Percentiles rank a stretch among this genome's conserved stretches.
Evolutionary conservation across 92 coral and sea anemone genomes (phyloP).

Genomic region (Epizoanthus fatuus): DNA sequence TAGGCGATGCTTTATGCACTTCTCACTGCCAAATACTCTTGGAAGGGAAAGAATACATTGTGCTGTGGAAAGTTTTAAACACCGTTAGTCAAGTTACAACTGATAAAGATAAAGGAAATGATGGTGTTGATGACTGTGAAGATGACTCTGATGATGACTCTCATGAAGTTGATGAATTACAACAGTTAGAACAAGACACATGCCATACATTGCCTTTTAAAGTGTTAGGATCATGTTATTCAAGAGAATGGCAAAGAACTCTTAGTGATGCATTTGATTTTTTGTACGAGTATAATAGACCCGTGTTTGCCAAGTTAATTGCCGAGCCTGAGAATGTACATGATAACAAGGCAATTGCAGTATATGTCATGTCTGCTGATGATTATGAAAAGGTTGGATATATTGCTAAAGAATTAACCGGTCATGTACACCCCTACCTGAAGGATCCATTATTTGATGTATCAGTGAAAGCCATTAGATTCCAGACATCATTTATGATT

Average conservation of each 20-base stretch:
- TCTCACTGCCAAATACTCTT: slow-evolving; percentile 51
- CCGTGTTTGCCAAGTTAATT: slow-evolving; percentile 10
- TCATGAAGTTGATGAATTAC: not conserved
- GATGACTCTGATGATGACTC: too few relatives aligned
- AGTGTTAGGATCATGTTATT: slow-evolving; percentile 31
- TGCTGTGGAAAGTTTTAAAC: slow-evolving; percentile 47
- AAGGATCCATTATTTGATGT: slow-evolving; percentile 16
- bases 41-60: slow-evolving; percentile 39
- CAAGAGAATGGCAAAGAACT: slow-evolving; percentile 8
- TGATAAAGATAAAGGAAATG: slow-evolving; percentile 16
- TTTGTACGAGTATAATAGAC: slow-evolving; percentile 33
- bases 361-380: not conserved
- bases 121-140: slow-evolving; percentile 4
- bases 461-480: slow-evolving; percentile 18
- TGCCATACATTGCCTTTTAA: slow-evolving; percentile 40
- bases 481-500: slow-evolving; percentile 20
- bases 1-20: slow-evolving; percentile 37
- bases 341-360: slow-evolving; percentile 35
- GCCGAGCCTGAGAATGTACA: slow-evolving; percentile 26
- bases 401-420: slow-evolving; percentile 32
- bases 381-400: slow-evolving; percentile 38
- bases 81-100: not conserved
- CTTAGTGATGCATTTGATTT: not conserved
- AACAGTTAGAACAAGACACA: not conserved
- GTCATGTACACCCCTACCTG: slow-evolving; percentile 17